Percentiles rank a stretch among this genome's conserved stretches.
Conservation (phyloP, 2,113 vertebrate genomes). For the Sus scrofa region T2T-Sscrofa CM000820.6:104134501-104135000, state of each 20-base stretch:
- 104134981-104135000: background rate
- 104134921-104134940: background rate
- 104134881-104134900: background rate
- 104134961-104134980: background rate
- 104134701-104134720: background rate
- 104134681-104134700: background rate
- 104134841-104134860: background rate
- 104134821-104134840: background rate
- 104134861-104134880: background rate
- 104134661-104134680: background rate
- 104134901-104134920: background rate
- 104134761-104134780: background rate
- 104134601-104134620: background rate
- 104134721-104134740: background rate
- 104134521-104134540: background rate
- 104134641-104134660: background rate
- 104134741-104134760: background rate
- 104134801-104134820: background rate
- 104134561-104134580: background rate
- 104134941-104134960: background rate
- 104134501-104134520: background rate
- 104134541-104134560: rapidly evolving
- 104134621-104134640: background rate
- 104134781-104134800: background rate
- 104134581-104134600: too few species aligned